Evolutionary conservation across 2,888 invertebrate species (phyloP).

Genomic region (Nasonia oneida): DNA sequence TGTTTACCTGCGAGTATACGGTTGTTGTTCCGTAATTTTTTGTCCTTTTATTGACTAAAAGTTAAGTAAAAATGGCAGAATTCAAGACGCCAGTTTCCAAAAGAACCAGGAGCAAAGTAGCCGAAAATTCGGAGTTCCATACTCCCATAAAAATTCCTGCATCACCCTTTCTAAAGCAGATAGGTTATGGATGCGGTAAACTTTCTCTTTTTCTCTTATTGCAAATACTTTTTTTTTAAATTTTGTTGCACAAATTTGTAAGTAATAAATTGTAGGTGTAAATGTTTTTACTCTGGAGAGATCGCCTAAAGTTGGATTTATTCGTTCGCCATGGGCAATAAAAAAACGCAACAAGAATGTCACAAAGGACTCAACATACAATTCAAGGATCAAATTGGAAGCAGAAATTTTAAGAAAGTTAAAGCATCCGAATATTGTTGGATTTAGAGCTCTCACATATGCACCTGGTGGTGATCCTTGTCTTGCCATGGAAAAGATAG

Average conservation of each 20-base stretch:
- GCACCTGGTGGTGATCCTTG: slow-evolving; percentile 82
- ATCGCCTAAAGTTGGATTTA: slow-evolving; percentile 85
- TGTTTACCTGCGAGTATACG: background rate
- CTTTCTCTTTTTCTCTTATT: background rate
- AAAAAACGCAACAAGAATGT: slow-evolving; percentile 85
- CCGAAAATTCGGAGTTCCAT: slow-evolving; percentile 69
- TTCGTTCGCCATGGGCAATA: slow-evolving; percentile 92
- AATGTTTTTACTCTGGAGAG: slow-evolving; percentile 88
- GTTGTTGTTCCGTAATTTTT: background rate
- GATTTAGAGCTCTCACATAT: slow-evolving; percentile 83
- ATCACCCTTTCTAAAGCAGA: slow-evolving; percentile 86
- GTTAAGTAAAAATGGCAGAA: slow-evolving; percentile 69
- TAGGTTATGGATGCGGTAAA: slow-evolving; percentile 89
- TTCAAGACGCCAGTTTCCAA: slow-evolving; percentile 73
- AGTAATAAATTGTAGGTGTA: slow-evolving; percentile 82
- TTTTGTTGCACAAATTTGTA: background rate
- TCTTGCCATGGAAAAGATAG: slow-evolving; percentile 90
- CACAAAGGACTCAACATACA: slow-evolving; percentile 76
- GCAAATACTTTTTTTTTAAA: slow-evolving; percentile 30
- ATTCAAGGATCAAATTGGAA: slow-evolving; percentile 84
- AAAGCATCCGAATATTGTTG: slow-evolving; percentile 91
- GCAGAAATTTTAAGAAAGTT: slow-evolving; percentile 86
- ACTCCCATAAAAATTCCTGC: slow-evolving; percentile 83
- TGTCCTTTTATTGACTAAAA: background rate
- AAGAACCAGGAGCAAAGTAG: slow-evolving; percentile 65